Conservation (phyloP, 2,888 invertebrate genomes). For the Azorinus chamasolen region DNA sequence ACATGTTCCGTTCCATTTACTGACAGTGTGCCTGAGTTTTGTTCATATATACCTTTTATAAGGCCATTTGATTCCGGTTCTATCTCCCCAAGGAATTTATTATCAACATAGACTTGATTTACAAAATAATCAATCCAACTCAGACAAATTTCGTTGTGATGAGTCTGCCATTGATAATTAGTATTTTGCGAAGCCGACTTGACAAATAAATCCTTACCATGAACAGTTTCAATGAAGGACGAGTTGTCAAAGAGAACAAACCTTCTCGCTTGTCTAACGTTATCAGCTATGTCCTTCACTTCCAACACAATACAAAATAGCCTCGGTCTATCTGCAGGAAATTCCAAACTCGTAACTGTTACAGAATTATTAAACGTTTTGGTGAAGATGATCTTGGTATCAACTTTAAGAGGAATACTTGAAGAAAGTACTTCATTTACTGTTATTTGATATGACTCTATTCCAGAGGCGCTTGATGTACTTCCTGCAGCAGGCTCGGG, state of each 20-base stretch:
- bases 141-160: constrained; percentile 52
- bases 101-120: constrained; percentile 42
- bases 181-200: constrained; percentile 50
- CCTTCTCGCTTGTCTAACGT: constrained; percentile 48
- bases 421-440: not conserved
- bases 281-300: constrained; percentile 62
- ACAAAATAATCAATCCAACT: constrained; percentile 62
- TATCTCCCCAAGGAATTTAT: constrained; percentile 53
- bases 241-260: constrained; percentile 63
- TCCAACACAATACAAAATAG: constrained; percentile 25
- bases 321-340: constrained; percentile 20
- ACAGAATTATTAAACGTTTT: not conserved
- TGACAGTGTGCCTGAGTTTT: constrained; percentile 57
- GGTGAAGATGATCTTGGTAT: no score
- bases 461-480: constrained; percentile 5
- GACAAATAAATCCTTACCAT: constrained; percentile 15
- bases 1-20: constrained; percentile 63
- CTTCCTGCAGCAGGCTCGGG: not conserved
- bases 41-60: constrained; percentile 62
- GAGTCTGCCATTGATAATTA: constrained; percentile 63
- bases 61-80: constrained; percentile 18
- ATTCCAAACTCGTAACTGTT: not conserved
- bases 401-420: not conserved
- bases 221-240: constrained; percentile 28
- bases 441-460: constrained; percentile 2